phyloP scores from a whole-genome alignment of 2,113 vertebrate species.

The Rana temporaria region DNA sequence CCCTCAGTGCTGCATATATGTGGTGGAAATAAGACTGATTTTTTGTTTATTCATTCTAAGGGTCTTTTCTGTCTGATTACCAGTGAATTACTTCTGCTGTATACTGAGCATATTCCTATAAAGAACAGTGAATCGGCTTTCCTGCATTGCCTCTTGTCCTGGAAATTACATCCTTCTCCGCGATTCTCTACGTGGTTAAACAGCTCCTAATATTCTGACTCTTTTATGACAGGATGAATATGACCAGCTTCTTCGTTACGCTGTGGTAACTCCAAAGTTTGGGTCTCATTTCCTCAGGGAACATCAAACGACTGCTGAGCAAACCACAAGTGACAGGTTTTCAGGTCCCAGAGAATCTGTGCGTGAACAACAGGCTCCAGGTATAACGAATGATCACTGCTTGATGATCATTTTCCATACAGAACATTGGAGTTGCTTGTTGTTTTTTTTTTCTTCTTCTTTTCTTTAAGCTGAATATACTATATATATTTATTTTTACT shows the following conservation, averaged over 20 bases:
- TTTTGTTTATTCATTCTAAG: too few species aligned
- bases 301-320: constrained; percentile 63
- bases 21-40: too few species aligned
- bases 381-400: constrained; percentile 58
- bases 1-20: too few species aligned
- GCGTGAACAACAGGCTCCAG: constrained; percentile 65
- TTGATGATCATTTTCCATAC: neutral
- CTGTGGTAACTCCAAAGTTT: constrained; percentile 80
- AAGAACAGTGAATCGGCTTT: neutral
- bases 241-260: constrained; percentile 85
- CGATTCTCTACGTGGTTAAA: constrained; percentile 36
- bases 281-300: constrained; percentile 65
- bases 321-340: constrained; percentile 59
- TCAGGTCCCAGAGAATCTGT: constrained; percentile 61
- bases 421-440: neutral
- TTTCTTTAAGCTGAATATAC: neutral
- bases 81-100: neutral
- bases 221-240: constrained; percentile 84
- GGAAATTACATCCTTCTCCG: constrained; percentile 17
- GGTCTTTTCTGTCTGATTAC: too few species aligned
- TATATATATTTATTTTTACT: neutral
- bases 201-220: constrained; percentile 16
- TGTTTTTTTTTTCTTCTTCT: too few species aligned
- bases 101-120: neutral
- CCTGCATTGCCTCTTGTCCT: neutral